Conservation (phyloP, 2,113 vertebrate species). For the Pomatorhinus ruficollis region DNA sequence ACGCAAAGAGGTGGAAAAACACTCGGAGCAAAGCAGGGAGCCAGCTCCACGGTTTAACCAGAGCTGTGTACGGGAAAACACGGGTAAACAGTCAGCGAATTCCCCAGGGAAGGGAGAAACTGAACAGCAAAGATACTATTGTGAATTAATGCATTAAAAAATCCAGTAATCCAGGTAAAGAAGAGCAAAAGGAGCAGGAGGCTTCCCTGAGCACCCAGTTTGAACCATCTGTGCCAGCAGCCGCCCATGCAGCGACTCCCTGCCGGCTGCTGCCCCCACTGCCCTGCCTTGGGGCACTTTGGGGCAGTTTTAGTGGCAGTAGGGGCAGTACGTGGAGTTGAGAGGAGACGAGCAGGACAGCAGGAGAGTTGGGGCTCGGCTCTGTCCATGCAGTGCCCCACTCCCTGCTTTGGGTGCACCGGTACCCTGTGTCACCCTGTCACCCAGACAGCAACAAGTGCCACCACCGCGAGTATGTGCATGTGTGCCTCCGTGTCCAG, state of each 20-base stretch:
- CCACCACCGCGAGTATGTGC: accelerated
- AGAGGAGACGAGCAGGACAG: background rate
- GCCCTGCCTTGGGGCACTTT: accelerated
- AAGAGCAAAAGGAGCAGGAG: background rate
- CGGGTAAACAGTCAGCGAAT: background rate
- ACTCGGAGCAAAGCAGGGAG: background rate
- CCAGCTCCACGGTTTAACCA: background rate
- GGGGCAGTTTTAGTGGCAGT: background rate
- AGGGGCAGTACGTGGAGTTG: accelerated
- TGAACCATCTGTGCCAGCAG: background rate
- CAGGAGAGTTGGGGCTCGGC: accelerated
- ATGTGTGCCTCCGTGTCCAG: accelerated
- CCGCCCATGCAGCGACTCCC: accelerated
- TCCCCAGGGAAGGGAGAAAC: background rate
- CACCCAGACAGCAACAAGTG: background rate
- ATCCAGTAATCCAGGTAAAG: background rate
- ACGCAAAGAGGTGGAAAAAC: background rate
- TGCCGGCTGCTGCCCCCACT: background rate
- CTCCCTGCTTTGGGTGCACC: background rate
- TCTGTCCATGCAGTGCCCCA: accelerated
- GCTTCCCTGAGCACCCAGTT: background rate
- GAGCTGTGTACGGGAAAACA: background rate
- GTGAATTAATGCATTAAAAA: background rate
- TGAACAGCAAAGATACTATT: background rate
- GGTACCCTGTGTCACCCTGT: background rate